phyloP scores from a whole-genome alignment of 2,113 vertebrate genomes.

The Eclectus roratus region DNA sequence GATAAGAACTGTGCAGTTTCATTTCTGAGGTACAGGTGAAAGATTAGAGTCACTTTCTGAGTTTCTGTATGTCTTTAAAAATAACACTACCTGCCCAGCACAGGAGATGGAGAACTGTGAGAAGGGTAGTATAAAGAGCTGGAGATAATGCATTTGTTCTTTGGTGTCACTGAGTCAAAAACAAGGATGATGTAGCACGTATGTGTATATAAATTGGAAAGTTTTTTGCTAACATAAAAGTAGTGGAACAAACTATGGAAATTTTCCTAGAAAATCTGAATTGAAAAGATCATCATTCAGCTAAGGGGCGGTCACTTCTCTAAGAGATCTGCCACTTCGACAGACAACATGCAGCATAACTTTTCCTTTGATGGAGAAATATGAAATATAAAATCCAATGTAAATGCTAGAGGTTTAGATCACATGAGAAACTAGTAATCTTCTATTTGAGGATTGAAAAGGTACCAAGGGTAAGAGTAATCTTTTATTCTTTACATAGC shows the following conservation, averaged over 20 bases:
- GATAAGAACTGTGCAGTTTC: background rate
- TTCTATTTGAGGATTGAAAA: background rate
- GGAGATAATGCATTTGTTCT: background rate
- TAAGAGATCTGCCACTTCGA: background rate
- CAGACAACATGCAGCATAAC: background rate
- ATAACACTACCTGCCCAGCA: background rate
- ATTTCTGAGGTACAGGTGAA: conserved; percentile 10
- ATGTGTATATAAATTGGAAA: background rate
- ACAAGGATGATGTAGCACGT: background rate
- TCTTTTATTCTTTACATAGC: background rate
- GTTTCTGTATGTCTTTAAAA: conserved; percentile 44
- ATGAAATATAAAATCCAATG: background rate
- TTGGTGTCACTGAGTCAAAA: background rate
- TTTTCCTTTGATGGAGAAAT: background rate
- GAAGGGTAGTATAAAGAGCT: background rate
- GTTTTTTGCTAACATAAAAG: background rate
- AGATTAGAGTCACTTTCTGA: conserved; percentile 13
- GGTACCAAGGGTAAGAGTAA: background rate
- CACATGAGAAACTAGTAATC: background rate
- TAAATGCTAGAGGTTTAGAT: background rate
- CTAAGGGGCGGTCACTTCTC: background rate
- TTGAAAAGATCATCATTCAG: background rate
- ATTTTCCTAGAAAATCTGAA: background rate
- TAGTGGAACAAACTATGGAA: background rate
- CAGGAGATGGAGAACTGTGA: background rate